Percentiles rank a stretch among this genome's conserved stretches.
phyloP scores from a whole-genome alignment of 2,888 invertebrate genomes.

The Temnothorax rugatulus region DNA sequence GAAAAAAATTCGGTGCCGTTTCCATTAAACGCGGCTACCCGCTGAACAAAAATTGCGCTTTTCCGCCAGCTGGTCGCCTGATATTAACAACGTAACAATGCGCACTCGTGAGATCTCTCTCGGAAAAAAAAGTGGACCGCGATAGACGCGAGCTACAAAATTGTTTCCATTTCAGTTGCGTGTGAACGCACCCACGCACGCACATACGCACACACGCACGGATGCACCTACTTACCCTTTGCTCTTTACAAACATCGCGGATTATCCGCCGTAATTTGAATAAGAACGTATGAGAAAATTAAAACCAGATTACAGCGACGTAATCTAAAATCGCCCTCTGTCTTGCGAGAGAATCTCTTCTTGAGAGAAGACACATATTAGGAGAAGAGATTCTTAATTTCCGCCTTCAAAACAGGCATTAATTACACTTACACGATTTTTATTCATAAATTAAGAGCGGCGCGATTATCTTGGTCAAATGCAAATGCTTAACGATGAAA shows the following conservation, averaged over 20 bases:
- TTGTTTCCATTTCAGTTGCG: conserved; percentile 66
- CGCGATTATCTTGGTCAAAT: conserved; percentile 39
- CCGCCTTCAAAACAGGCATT: conserved; percentile 10
- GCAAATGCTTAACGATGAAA: conserved; percentile 49
- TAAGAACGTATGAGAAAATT: conserved; percentile 1
- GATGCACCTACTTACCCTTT: background rate
- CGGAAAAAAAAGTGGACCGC: conserved; percentile 60
- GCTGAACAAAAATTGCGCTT: conserved; percentile 71
- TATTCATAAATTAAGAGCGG: conserved; percentile 39
- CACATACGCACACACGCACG: background rate
- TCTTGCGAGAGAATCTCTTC: background rate
- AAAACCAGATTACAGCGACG: background rate
- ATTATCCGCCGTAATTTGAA: background rate
- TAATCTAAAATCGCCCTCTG: background rate
- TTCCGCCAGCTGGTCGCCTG: conserved; percentile 69
- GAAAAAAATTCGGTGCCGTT: conserved; percentile 59
- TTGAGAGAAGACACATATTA: background rate
- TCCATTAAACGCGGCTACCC: conserved; percentile 69
- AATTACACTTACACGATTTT: conserved; percentile 33
- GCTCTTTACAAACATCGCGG: background rate
- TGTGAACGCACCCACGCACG: conserved; percentile 45
- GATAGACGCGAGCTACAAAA: conserved; percentile 57
- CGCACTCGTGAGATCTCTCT: conserved; percentile 59
- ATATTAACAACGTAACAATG: conserved; percentile 69
- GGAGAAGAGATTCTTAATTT: conserved; percentile 1